A percentile compares a stretch with the other conserved stretches of the same genome.
phyloP scores from a whole-genome alignment of 2,113 vertebrate genomes.

The Gallinago undulata region DNA sequence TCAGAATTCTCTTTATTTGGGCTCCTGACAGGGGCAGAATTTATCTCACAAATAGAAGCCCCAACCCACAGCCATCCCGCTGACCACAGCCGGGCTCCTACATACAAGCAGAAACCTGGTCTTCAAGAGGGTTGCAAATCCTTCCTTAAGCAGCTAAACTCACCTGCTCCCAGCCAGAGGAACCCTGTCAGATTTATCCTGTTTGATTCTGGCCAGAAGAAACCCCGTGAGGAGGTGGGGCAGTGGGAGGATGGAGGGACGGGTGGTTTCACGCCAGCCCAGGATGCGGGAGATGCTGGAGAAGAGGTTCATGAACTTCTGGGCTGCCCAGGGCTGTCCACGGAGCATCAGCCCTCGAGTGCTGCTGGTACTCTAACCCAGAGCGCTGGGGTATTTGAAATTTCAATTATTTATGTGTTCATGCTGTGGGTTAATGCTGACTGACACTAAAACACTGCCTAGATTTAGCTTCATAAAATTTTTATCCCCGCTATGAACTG shows the following conservation, averaged over 20 bases:
- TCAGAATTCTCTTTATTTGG: not conserved
- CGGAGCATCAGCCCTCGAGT: not conserved
- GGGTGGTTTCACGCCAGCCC: not conserved
- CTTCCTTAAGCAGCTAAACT: not conserved
- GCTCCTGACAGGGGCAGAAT: not conserved
- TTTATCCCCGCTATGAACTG: slow-evolving; percentile 81
- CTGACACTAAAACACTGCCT: slow-evolving; percentile 94
- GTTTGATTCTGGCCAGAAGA: not conserved
- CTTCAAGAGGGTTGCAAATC: not conserved
- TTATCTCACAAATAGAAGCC: not conserved
- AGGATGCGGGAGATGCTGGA: not conserved
- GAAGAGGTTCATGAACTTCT: not conserved
- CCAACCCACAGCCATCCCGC: not conserved
- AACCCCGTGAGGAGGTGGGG: not conserved
- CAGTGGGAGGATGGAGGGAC: not conserved
- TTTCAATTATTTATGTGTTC: slow-evolving; percentile 89
- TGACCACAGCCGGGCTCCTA: not conserved
- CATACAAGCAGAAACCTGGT: not conserved
- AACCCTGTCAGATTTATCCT: not conserved
- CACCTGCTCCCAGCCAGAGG: not conserved
- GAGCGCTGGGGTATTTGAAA: slow-evolving; percentile 66
- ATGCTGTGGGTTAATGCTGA: slow-evolving; percentile 87
- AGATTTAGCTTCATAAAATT: slow-evolving; percentile 93
- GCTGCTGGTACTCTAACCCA: not conserved
- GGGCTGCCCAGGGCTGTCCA: not conserved